phyloP scores from a whole-genome alignment of 2,888 invertebrate genomes.

The Lasioglossum lativentre region DNA sequence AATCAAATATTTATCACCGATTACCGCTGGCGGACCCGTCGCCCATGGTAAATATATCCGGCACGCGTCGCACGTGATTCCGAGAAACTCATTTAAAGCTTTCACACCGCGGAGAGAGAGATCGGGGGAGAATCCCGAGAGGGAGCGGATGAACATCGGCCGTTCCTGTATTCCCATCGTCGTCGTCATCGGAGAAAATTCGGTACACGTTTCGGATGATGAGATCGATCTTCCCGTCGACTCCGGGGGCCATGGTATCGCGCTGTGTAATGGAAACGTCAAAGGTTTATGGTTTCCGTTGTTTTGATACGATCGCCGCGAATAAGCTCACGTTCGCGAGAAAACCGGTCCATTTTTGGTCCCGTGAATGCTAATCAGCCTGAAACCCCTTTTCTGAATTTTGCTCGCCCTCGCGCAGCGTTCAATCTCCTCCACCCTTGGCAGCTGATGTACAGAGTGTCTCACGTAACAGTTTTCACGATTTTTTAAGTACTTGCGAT shows the following conservation, averaged over 20 bases:
- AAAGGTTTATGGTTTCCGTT: constrained; percentile 24
- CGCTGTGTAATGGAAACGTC: constrained; percentile 34
- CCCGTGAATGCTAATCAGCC: not conserved
- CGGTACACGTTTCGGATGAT: constrained; percentile 20
- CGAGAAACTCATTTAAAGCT: constrained; percentile 52
- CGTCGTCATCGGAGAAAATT: constrained; percentile 17
- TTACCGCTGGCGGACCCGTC: constrained; percentile 7
- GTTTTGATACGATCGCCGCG: constrained; percentile 7
- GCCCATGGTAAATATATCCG: constrained; percentile 45
- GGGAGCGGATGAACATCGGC: constrained; percentile 32
- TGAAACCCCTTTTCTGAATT: not conserved
- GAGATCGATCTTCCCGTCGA: constrained; percentile 18
- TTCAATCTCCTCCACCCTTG: not conserved
- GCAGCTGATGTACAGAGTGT: not conserved
- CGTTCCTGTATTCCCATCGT: constrained; percentile 10
- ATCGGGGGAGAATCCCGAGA: constrained; percentile 38
- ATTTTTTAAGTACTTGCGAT: too few relatives aligned
- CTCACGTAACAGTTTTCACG: too few relatives aligned
- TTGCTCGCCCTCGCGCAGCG: not conserved
- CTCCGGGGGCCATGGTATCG: not conserved
- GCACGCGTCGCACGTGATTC: constrained; percentile 63
- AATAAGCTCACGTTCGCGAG: constrained; percentile 6
- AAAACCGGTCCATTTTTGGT: not conserved
- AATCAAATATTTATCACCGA: constrained; percentile 51
- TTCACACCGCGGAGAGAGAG: constrained; percentile 37